phyloP scores from a whole-genome alignment of 2,888 invertebrate species.

The Heteromyza rotundicornis region DNA sequence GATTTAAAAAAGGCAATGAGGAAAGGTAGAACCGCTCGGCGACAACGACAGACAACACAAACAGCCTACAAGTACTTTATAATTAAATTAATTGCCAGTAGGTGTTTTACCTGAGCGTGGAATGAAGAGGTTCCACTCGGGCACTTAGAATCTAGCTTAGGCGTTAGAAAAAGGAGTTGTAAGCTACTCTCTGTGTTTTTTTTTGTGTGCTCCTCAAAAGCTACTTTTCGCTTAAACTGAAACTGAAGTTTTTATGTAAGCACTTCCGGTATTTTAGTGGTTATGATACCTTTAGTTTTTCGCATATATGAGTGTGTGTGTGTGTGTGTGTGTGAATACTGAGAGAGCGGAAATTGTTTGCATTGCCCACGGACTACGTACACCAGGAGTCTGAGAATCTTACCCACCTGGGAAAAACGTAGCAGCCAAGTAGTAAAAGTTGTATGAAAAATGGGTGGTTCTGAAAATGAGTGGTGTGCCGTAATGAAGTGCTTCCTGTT shows the following conservation, averaged over 20 bases:
- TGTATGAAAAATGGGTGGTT: not conserved
- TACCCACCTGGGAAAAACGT: not conserved
- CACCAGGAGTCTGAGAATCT: not conserved
- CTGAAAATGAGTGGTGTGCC: not conserved
- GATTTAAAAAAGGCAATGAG: not conserved
- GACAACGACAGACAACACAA: no score
- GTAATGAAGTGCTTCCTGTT: no score
- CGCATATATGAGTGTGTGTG: no score
- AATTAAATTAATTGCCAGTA: conserved; percentile 24
- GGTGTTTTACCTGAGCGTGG: conserved; percentile 8
- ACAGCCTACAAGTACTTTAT: conserved; percentile 9
- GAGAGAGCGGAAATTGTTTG: not conserved
- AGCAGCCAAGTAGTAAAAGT: not conserved
- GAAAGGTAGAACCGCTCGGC: not conserved
- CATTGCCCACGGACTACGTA: not conserved
- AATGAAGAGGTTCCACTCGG: not conserved
- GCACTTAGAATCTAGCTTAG: not conserved
- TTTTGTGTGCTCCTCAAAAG: not conserved
- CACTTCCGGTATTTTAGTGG: not conserved
- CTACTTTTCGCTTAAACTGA: not conserved
- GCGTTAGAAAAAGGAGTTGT: conserved; percentile 3
- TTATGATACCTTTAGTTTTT: not conserved
- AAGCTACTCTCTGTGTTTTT: no score
- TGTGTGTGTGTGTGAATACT: no score
- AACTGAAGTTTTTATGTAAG: not conserved